A percentile compares a stretch with the other conserved stretches of the same genome.
These are phyloP conservation scores for Drosophila diplacantha DNA, from an alignment of 2,888 invertebrate genomes.

Conservation along the genomic window DNA sequence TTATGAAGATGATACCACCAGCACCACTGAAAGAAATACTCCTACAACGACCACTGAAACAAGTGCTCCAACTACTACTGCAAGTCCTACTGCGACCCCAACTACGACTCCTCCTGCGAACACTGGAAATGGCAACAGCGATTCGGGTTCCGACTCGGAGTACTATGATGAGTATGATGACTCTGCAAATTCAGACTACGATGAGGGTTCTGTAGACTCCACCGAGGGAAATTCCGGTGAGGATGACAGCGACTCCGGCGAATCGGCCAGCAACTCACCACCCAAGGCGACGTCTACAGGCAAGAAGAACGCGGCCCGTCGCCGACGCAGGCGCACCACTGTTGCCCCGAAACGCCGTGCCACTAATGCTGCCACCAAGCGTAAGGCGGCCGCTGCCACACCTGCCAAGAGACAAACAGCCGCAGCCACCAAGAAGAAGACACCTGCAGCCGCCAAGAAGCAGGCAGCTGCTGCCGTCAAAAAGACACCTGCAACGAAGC, in stretches of 20 bases:
- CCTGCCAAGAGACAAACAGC: slow-evolving; percentile 6
- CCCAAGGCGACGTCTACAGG: not conserved
- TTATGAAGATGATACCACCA: not conserved
- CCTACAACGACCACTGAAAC: not conserved
- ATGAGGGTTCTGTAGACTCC: not conserved
- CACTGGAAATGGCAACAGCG: not conserved
- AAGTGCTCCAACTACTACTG: not conserved
- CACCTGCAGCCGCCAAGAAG: slow-evolving; percentile 10
- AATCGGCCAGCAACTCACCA: not conserved
- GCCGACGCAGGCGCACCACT: slow-evolving; percentile 18
- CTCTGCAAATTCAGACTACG: not conserved
- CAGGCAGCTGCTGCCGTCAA: not conserved
- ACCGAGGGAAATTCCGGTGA: not conserved
- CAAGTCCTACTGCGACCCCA: not conserved
- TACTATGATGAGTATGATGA: accelerated
- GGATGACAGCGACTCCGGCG: not conserved
- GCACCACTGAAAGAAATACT: not conserved
- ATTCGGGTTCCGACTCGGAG: not conserved
- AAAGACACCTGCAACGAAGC: slow-evolving; percentile 1
- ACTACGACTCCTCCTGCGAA: not conserved
- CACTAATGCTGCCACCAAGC: slow-evolving; percentile 10
- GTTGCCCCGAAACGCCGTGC: slow-evolving; percentile 2
- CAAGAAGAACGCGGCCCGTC: slow-evolving; percentile 12
- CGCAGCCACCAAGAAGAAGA: slow-evolving; percentile 10
- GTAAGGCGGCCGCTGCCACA: slow-evolving; percentile 6